phyloP scores from a whole-genome alignment of 2,888 invertebrate genomes.

The Megalurothrips usitatus region DNA sequence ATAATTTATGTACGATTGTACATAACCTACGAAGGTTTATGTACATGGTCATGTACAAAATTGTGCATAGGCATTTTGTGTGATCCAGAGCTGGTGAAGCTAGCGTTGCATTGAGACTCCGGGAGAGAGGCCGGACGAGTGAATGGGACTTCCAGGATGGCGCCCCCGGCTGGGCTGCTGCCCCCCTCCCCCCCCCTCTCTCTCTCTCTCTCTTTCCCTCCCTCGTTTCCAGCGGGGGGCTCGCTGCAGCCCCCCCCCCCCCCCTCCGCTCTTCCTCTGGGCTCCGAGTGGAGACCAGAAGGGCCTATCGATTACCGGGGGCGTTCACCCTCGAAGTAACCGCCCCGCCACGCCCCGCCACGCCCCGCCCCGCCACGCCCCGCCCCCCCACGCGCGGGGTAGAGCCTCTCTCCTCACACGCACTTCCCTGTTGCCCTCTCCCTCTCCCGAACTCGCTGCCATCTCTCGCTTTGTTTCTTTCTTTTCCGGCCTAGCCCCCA shows the following conservation, averaged over 20 bases:
- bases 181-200: not conserved
- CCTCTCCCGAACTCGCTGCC: not conserved
- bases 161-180: too few species aligned
- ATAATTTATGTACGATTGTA: too few species aligned
- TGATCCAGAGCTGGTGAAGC: too few species aligned
- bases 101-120: too few species aligned
- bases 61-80: too few species aligned
- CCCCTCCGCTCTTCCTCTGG: not conserved
- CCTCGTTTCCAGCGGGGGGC: not conserved
- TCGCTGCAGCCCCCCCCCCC: too few species aligned
- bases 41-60: too few species aligned
- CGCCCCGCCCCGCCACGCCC: not conserved
- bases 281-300: not conserved
- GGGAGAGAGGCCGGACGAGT: too few species aligned
- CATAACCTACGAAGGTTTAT: too few species aligned
- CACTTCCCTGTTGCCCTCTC: slow-evolving; percentile 7
- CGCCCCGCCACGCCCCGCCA: not conserved
- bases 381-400: not conserved
- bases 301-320: slow-evolving; percentile 14
- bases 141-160: too few species aligned
- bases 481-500: not conserved
- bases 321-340: slow-evolving; percentile 1
- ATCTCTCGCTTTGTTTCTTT: not conserved
- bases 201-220: not conserved
- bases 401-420: not conserved